These are phyloP conservation scores for Grapholita molesta DNA, from an alignment of 1,140 invertebrate species.

Conservation along the genomic window DNA sequence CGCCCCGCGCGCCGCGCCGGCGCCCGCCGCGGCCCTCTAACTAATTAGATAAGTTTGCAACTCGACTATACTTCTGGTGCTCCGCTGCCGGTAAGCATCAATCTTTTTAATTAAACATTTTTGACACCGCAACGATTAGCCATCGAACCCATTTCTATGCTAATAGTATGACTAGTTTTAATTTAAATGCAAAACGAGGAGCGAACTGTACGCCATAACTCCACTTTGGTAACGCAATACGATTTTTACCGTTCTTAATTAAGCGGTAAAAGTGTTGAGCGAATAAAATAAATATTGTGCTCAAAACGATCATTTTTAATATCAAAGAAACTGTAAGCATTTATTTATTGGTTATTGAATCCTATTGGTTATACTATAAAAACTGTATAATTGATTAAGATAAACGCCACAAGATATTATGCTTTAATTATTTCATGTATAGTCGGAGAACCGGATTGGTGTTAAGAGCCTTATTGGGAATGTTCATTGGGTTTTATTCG, in stretches of 20 bases:
- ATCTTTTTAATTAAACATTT: constrained; percentile 78
- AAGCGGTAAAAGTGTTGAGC: constrained; percentile 26
- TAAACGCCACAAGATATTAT: not conserved
- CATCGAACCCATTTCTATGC: constrained; percentile 62
- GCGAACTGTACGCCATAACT: constrained; percentile 20
- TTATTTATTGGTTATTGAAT: constrained; percentile 35
- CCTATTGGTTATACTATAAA: not conserved
- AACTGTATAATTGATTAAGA: constrained; percentile 11
- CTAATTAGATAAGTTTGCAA: constrained; percentile 78
- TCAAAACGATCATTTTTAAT: not conserved
- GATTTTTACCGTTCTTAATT: constrained; percentile 9
- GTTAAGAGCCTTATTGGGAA: not conserved
- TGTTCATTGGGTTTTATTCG: constrained; percentile 1
- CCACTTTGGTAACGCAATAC: not conserved
- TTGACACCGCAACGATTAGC: constrained; percentile 73
- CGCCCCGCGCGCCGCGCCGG: constrained; percentile 18
- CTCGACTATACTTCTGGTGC: constrained; percentile 73
- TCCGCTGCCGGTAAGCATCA: constrained; percentile 72
- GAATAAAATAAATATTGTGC: constrained; percentile 20
- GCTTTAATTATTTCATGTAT: constrained; percentile 6
- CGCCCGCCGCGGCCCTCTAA: constrained; percentile 43
- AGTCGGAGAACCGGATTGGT: not conserved
- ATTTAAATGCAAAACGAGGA: constrained; percentile 42
- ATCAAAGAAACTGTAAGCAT: constrained; percentile 26
- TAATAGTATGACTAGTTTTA: constrained; percentile 44